These are phyloP conservation scores for Drosophila dives DNA, from an alignment of 2,888 invertebrate genomes.

Conservation along the genomic window DNA sequence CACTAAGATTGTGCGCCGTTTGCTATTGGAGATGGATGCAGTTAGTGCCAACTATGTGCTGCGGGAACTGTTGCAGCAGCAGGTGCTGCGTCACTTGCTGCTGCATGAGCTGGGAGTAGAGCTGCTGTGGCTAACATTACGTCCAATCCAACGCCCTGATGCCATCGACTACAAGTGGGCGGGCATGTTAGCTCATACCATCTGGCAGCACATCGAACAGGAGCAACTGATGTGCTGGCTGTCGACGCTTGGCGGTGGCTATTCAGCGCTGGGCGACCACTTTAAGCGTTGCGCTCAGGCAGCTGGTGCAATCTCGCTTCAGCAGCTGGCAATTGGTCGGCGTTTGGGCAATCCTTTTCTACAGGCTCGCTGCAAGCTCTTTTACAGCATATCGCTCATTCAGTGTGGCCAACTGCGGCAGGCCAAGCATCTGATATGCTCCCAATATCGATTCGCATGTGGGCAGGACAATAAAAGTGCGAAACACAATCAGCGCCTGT, in stretches of 20 bases:
- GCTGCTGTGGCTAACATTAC: constrained; percentile 85
- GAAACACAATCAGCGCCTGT: constrained; percentile 87
- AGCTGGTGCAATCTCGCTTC: constrained; percentile 94
- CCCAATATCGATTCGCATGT: constrained; percentile 86
- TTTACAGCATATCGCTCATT: constrained; percentile 93
- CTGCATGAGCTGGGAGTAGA: constrained; percentile 47
- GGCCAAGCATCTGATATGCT: constrained; percentile 88
- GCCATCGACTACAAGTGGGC: constrained; percentile 90
- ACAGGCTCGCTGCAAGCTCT: constrained; percentile 93
- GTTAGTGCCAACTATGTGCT: constrained; percentile 71
- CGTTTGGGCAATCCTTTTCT: constrained; percentile 92
- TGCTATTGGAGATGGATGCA: constrained; percentile 65
- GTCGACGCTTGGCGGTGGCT: constrained; percentile 98
- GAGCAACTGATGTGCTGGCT: constrained; percentile 96
- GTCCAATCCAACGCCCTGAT: constrained; percentile 86
- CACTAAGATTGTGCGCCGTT: constrained; percentile 33
- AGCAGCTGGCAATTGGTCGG: constrained; percentile 92
- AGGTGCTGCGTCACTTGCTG: constrained; percentile 56
- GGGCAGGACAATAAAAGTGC: constrained; percentile 85
- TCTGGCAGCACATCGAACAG: constrained; percentile 89
- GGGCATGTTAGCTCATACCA: constrained; percentile 84
- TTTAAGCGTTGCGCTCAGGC: constrained; percentile 91
- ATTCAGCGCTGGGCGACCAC: constrained; percentile 96
- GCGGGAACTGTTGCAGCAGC: constrained; percentile 73
- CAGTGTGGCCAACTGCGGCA: constrained; percentile 90